Evolutionary conservation across 2,888 invertebrate species (phyloP).

Genomic region (Dichetophora obliterata): DNA sequence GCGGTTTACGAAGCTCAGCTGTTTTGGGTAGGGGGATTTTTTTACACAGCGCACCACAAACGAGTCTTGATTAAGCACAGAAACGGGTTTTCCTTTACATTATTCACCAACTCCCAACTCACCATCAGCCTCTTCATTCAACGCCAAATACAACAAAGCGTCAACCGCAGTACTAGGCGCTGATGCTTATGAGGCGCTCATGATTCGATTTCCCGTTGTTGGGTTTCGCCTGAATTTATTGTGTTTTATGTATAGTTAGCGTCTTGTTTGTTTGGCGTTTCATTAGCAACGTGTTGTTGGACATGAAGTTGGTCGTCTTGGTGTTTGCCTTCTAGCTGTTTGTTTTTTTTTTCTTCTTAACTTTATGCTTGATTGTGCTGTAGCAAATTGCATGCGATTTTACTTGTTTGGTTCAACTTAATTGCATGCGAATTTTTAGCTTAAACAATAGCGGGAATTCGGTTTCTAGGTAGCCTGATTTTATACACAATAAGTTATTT

Average conservation of each 20-base stretch:
- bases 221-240: not conserved
- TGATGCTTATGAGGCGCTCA: not conserved
- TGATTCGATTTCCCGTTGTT: not conserved
- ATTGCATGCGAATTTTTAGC: conserved; percentile 16
- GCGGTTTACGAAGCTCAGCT: conserved; percentile 14
- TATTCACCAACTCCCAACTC: not conserved
- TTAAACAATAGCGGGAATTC: conserved; percentile 24
- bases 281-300: not conserved
- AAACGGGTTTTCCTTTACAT: conserved; percentile 15
- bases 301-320: too few relatives aligned
- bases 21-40: not conserved
- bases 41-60: not conserved
- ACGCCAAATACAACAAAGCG: conserved; percentile 20
- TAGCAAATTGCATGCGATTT: conserved; percentile 1
- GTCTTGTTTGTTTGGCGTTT: not conserved
- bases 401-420: not conserved
- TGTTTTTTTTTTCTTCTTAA: not conserved
- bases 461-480: conserved; percentile 16
- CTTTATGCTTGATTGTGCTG: not conserved
- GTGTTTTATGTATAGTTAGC: not conserved
- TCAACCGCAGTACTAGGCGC: not conserved
- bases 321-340: not conserved
- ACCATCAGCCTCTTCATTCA: not conserved
- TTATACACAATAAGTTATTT: not conserved
- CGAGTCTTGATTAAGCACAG: not conserved